These are phyloP conservation scores for Mesorhabditis belari DNA, from an alignment of 2,888 invertebrate genomes.

Conservation along the genomic window DNA sequence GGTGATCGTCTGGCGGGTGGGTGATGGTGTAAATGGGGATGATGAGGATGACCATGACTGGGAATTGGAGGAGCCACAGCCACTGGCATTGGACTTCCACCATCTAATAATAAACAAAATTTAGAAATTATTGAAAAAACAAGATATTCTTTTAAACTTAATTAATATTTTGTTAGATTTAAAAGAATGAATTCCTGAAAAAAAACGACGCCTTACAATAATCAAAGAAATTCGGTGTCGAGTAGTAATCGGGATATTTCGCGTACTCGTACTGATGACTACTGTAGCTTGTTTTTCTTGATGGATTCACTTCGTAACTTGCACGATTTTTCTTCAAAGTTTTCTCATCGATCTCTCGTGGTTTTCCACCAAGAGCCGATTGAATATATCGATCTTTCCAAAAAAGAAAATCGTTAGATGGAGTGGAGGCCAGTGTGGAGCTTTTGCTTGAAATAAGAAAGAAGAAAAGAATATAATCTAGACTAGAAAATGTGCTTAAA, in stretches of 20 bases:
- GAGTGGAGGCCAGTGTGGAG: not conserved
- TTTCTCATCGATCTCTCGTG: not conserved
- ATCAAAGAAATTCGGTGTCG: not conserved
- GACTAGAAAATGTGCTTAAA: no score
- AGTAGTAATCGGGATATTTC: not conserved
- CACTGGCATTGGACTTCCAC: not conserved
- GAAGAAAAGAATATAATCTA: no score
- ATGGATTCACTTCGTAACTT: not conserved
- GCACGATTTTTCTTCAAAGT: not conserved
- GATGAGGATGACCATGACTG: not conserved
- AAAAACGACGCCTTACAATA: not conserved
- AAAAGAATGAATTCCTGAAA: not conserved
- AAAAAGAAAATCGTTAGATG: not conserved
- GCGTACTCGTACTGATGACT: not conserved
- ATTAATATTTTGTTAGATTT: not conserved
- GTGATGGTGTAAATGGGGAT: no score
- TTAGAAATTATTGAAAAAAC: no score
- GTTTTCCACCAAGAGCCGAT: no score
- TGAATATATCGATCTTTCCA: not conserved
- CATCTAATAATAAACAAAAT: not conserved
- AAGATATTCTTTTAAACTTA: no score
- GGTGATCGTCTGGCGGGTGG: no score
- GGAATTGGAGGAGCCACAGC: not conserved
- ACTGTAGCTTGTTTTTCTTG: no score
- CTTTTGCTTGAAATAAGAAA: no score